Base-by-base conservation (phyloP, 2,797 vertebrate genomes). In the Lycodopsis pacificus region DNA sequence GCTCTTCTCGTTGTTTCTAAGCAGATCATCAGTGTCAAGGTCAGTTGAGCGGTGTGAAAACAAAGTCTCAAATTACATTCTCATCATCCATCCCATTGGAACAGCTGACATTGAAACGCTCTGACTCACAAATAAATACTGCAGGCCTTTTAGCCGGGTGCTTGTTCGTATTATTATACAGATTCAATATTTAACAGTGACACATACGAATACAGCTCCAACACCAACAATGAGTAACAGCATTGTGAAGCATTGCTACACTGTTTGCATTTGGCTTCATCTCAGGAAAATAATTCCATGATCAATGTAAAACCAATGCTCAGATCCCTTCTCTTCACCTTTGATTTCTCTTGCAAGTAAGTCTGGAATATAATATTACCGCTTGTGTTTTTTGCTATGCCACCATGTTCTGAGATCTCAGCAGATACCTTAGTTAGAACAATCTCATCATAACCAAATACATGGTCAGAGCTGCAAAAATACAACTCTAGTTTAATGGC, bases 1-100 rank as follows among this genome's bases (percentile, higher is more conserved):
- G 27, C 46, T 51, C 30, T 3, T 59, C 64, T 79, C 65, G 32
- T 53, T 54, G 70, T 58, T 66, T 85, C 57, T 5, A 8, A 66
- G 71, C 74, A 32, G 30, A 73, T 66, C 54, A 63, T 79, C 57
- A n/a, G 66, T 34, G 64, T 70, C 72, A 74, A 77, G 82, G 85
- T 85, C 76, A 80, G 64, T 3, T 17, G 17, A 76, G 56, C 7
- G 2, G 75, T 73, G 77, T 79, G 54, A 57, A 19, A 57, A 32
- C 27, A 30, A 57, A 57, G 25, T 30, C 54, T 57, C 54, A 57
- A 27, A 19, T 57, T 57, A 76, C 59, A 22, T 81, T 81, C 65
- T 76, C 82, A 70, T 70, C 77, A 42, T 64, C 36, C 30, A 11
- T 65, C 25, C 65, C 20, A 57, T 75, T 62, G 42, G 48, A 71